A percentile compares a stretch with the other conserved stretches of the same genome.
phyloP scores from a whole-genome alignment of 92 coral and sea anemone genomes.

The Epizoanthus illoricatus region DNA sequence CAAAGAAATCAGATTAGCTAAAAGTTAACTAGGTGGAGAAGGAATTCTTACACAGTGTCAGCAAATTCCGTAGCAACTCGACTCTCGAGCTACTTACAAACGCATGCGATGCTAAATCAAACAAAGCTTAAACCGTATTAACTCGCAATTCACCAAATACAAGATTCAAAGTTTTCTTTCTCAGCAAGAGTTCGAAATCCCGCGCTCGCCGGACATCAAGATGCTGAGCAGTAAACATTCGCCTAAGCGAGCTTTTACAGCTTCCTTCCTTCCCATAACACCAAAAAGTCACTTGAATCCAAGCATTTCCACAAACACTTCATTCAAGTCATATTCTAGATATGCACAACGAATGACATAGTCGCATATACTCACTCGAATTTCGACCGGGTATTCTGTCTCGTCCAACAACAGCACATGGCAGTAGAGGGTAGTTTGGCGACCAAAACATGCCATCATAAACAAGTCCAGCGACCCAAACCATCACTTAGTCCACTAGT shows the following conservation, averaged over 20 bases:
- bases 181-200: conserved; percentile 3
- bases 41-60: too few species aligned
- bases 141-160: not conserved
- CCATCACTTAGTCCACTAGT: conserved; percentile 17
- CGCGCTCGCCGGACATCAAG: not conserved
- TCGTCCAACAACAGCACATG: conserved; percentile 38
- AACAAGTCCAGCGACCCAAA: not conserved
- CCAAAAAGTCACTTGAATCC: conserved; percentile 37
- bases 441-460: conserved; percentile 39
- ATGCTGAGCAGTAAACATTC: not conserved
- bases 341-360: not conserved
- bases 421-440: conserved; percentile 20
- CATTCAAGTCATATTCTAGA: conserved; percentile 21
- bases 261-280: conserved; percentile 11
- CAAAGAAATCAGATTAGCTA: too few species aligned
- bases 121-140: conserved; percentile 16
- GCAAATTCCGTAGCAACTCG: too few species aligned
- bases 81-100: too few species aligned
- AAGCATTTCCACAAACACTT: conserved; percentile 38
- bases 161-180: not conserved
- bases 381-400: conserved; percentile 35
- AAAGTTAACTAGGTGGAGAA: too few species aligned
- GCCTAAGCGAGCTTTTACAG: not conserved
- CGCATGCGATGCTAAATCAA: not conserved
- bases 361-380: conserved; percentile 28